A percentile compares a stretch with the other conserved stretches of the same genome.
Conservation (phyloP, 2,888 invertebrate genomes). For the Caenorhabditis sp. region DNA sequence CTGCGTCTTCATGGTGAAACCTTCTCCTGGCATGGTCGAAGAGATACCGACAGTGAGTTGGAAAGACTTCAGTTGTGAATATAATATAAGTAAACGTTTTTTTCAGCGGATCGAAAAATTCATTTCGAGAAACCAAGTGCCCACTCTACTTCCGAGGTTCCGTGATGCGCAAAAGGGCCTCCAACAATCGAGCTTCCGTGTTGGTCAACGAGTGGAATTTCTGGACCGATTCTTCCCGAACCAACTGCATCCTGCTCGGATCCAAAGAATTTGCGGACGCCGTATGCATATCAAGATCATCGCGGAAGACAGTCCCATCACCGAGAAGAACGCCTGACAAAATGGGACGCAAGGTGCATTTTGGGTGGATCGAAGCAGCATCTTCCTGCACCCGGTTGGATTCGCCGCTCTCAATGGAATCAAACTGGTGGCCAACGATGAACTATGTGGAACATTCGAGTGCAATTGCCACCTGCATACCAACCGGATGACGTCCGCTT, state of each 20-base stretch:
- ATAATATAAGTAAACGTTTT: too few species aligned
- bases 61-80: too few species aligned
- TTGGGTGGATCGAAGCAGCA: conserved; percentile 1
- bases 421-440: not conserved
- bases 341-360: not conserved
- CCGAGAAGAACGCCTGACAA: not conserved
- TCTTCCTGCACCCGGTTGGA: not conserved
- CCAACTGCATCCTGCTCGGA: not conserved
- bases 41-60: too few species aligned
- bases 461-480: not conserved
- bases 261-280: not conserved
- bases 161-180: too few species aligned
- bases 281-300: not conserved
- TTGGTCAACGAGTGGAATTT: not conserved
- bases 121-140: too few species aligned
- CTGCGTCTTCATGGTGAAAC: too few species aligned
- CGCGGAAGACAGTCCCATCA: not conserved
- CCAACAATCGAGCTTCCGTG: not conserved
- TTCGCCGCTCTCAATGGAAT: not conserved
- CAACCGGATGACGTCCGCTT: not conserved
- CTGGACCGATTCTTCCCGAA: not conserved
- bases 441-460: not conserved
- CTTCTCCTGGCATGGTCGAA: too few species aligned
- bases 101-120: too few species aligned
- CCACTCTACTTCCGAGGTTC: too few species aligned